These are phyloP conservation scores for Lycocorax pyrrhopterus DNA, from an alignment of 2,113 vertebrate genomes.

Conservation along the genomic window DNA sequence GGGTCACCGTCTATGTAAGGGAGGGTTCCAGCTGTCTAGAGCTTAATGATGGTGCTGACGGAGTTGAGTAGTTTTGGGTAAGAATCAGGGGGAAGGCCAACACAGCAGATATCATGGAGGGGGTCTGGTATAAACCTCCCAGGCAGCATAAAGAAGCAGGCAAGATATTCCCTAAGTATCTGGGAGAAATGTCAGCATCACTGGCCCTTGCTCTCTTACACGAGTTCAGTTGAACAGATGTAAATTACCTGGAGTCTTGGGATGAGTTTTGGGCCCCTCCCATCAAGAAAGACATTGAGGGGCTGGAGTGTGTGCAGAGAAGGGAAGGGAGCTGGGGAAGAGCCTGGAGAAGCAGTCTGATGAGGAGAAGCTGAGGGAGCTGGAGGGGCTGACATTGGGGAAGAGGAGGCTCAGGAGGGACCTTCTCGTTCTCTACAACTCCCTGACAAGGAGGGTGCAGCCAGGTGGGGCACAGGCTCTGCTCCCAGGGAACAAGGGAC, in stretches of 20 bases:
- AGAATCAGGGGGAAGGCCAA: too few species aligned
- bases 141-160: neutral
- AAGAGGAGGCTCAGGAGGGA: neutral
- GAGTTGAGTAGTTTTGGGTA: too few species aligned
- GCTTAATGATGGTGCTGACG: too few species aligned
- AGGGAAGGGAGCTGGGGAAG: neutral
- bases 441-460: neutral
- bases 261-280: neutral
- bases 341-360: accelerated
- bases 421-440: neutral
- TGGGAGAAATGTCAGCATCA: neutral
- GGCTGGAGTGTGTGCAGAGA: neutral
- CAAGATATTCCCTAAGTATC: neutral
- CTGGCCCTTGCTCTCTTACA: neutral
- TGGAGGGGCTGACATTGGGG: neutral
- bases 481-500: neutral
- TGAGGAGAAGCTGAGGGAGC: neutral
- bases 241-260: neutral
- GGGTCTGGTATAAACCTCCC: neutral
- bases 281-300: neutral
- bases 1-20: too few species aligned
- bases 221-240: neutral
- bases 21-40: too few species aligned
- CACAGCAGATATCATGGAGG: too few species aligned
- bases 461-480: neutral